phyloP scores from a whole-genome alignment of 1,140 invertebrate species.

The Bursaphelenchus mucronatus region DNA sequence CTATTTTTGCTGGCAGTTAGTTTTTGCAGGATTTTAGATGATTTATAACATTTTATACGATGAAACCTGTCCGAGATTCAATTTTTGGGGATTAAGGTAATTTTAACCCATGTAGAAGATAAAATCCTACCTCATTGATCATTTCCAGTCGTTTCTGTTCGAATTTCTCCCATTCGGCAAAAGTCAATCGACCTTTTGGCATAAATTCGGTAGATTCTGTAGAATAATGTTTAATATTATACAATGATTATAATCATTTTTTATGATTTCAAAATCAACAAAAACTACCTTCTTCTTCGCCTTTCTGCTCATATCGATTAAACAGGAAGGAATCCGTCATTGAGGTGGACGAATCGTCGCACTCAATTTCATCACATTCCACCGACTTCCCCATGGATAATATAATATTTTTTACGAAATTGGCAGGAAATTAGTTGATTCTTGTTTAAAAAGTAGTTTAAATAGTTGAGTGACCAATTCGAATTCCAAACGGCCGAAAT shows the following conservation, averaged over 20 bases:
- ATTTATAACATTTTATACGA: background rate
- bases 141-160: conserved; percentile 16
- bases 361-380: conserved; percentile 1
- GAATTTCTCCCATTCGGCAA: conserved; percentile 17
- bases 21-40: no score
- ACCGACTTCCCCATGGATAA: no score
- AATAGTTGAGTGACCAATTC: no score
- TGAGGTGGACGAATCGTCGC: conserved; percentile 4
- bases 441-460: no score
- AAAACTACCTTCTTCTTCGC: conserved; percentile 2
- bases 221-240: background rate
- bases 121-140: conserved; percentile 17
- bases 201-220: conserved; percentile 3
- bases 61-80: background rate
- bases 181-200: conserved; percentile 12
- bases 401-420: no score
- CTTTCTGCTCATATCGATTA: conserved; percentile 16
- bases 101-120: no score
- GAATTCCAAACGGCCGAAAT: no score
- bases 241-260: background rate
- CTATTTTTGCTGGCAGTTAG: no score
- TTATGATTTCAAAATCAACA: background rate
- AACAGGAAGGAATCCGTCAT: conserved; percentile 1
- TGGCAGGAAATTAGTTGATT: no score
- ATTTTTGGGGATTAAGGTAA: background rate